phyloP scores from a whole-genome alignment of 2,888 invertebrate genomes.

The Hoplodrina blanda region DNA sequence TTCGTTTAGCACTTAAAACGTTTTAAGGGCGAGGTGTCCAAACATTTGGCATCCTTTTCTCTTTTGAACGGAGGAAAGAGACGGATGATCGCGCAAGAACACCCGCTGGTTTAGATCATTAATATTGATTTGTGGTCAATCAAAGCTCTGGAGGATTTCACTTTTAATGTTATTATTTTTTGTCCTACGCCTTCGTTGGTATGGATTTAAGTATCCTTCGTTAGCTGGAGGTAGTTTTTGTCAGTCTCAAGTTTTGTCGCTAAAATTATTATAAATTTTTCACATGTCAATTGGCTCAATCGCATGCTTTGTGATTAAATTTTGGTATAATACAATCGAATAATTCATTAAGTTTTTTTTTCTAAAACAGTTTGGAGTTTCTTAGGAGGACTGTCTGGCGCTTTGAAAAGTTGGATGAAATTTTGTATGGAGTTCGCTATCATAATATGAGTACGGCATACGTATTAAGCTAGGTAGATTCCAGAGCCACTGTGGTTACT shows the following conservation, averaged over 20 bases:
- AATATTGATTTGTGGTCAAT: constrained; percentile 92
- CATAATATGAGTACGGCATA: background rate
- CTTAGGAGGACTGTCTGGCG: background rate
- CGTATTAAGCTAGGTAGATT: background rate
- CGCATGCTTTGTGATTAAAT: constrained; percentile 29
- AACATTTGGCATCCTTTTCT: constrained; percentile 80
- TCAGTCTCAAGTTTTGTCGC: constrained; percentile 52
- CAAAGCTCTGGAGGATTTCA: constrained; percentile 89
- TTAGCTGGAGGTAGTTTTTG: constrained; percentile 72
- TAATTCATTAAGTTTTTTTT: constrained; percentile 13
- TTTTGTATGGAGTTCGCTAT: background rate
- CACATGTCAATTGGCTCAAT: constrained; percentile 57
- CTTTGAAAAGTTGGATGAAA: background rate
- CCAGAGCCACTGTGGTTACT: no score
- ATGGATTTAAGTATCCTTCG: constrained; percentile 70
- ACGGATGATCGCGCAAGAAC: constrained; percentile 77
- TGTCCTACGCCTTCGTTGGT: constrained; percentile 67
- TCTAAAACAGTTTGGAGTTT: background rate
- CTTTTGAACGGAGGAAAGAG: constrained; percentile 67
- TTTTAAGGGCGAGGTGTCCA: constrained; percentile 90
- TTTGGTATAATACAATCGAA: constrained; percentile 17
- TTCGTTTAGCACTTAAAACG: constrained; percentile 91
- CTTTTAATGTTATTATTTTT: constrained; percentile 89
- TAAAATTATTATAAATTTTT: constrained; percentile 54
- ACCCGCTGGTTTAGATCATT: constrained; percentile 89